phyloP scores from a whole-genome alignment of 2,888 invertebrate species.

The Fragum whitleyi region DNA sequence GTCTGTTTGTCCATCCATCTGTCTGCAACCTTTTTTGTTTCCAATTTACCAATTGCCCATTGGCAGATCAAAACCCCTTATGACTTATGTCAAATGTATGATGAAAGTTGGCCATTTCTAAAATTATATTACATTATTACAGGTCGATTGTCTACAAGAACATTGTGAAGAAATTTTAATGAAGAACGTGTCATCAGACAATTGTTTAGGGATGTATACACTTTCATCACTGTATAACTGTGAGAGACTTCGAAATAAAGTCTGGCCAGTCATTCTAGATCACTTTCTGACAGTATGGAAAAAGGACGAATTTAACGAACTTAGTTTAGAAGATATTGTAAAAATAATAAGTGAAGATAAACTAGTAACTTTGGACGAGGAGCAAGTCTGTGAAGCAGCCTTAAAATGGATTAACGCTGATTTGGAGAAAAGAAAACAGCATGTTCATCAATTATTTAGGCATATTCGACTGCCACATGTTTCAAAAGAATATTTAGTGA shows the following conservation, averaged over 20 bases:
- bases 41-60: no score
- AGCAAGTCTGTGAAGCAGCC: constrained; percentile 68
- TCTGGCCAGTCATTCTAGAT: constrained; percentile 64
- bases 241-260: constrained; percentile 39
- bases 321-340: constrained; percentile 61
- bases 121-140: no score
- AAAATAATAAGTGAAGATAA: constrained; percentile 66
- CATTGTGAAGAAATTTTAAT: constrained; percentile 64
- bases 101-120: no score
- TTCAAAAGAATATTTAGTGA: constrained; percentile 65
- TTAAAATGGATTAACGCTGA: constrained; percentile 64
- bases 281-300: constrained; percentile 67
- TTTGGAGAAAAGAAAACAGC: constrained; percentile 33
- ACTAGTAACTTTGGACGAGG: constrained; percentile 67
- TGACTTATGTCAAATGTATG: no score
- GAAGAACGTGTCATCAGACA: constrained; percentile 60
- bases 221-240: constrained; percentile 61
- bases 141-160: constrained; percentile 65
- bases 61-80: no score
- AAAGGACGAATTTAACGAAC: constrained; percentile 54
- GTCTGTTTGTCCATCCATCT: no score
- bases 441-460: constrained; percentile 51
- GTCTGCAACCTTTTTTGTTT: no score
- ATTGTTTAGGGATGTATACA: constrained; percentile 63
- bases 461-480: constrained; percentile 64